Evolutionary conservation across 2,797 vertebrate species (phyloP).

Genomic region (Heterohyrax brucei): DNA sequence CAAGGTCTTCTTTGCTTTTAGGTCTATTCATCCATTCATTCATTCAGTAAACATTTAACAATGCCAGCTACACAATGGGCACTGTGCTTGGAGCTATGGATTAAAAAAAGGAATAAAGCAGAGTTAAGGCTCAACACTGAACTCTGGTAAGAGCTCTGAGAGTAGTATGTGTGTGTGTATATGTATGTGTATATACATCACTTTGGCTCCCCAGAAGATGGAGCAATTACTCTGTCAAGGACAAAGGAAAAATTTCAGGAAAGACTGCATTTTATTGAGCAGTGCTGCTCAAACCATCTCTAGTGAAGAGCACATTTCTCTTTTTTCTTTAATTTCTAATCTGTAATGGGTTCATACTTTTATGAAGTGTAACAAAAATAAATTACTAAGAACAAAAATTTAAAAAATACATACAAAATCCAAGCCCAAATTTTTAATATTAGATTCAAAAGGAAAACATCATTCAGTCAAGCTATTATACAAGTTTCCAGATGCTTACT

Average conservation of each 20-base stretch:
- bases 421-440: background rate
- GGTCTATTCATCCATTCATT: background rate
- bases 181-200: background rate
- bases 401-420: background rate
- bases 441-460: conserved; percentile 18
- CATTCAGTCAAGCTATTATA: background rate
- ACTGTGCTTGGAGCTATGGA: background rate
- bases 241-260: conserved; percentile 43
- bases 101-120: conserved; percentile 37
- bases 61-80: background rate
- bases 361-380: conserved; percentile 30
- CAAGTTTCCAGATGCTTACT: conserved; percentile 1
- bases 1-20: background rate
- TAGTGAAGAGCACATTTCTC: background rate
- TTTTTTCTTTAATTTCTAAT: background rate
- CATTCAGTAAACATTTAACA: background rate
- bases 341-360: background rate
- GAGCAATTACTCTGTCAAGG: background rate
- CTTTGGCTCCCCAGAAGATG: background rate
- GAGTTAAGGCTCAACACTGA: background rate
- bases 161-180: background rate
- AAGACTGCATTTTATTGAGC: background rate
- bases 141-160: background rate
- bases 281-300: conserved; percentile 44
- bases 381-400: background rate